phyloP scores from a whole-genome alignment of 2,113 vertebrate species.

The Malurus elegans region DNA sequence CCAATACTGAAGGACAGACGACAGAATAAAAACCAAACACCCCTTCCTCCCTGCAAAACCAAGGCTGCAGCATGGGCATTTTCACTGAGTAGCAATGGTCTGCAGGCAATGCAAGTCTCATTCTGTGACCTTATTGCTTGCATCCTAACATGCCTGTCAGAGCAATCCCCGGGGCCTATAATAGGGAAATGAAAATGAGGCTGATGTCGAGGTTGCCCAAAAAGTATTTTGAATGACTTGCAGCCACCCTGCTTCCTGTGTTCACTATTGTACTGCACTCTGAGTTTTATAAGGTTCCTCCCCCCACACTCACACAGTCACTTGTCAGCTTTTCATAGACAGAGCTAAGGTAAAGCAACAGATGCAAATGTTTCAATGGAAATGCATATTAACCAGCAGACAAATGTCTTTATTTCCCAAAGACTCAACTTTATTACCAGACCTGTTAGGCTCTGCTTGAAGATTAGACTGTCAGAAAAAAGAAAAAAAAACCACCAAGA shows the following conservation, averaged over 20 bases:
- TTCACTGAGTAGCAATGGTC: background rate
- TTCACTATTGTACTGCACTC: background rate
- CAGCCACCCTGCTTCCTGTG: background rate
- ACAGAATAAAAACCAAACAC: background rate
- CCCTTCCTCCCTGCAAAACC: background rate
- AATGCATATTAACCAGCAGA: background rate
- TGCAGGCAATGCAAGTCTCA: background rate
- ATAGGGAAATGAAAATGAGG: background rate
- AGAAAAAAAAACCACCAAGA: background rate
- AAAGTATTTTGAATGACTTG: background rate
- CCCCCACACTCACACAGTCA: background rate
- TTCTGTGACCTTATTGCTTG: background rate
- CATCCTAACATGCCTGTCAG: background rate
- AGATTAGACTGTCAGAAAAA: background rate
- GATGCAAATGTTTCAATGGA: background rate
- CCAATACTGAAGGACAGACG: background rate
- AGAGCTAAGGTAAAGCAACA: background rate
- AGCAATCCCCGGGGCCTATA: background rate
- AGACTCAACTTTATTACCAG: background rate
- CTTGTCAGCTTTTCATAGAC: background rate
- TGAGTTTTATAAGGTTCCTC: fast-evolving
- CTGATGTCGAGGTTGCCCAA: background rate
- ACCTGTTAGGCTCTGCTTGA: background rate
- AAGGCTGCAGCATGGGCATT: background rate
- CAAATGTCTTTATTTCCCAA: background rate